Percentiles rank a stretch among this genome's conserved stretches.
These are phyloP conservation scores for Epinotia bilunana DNA, from an alignment of 2,888 invertebrate species.

Conservation along the genomic window DNA sequence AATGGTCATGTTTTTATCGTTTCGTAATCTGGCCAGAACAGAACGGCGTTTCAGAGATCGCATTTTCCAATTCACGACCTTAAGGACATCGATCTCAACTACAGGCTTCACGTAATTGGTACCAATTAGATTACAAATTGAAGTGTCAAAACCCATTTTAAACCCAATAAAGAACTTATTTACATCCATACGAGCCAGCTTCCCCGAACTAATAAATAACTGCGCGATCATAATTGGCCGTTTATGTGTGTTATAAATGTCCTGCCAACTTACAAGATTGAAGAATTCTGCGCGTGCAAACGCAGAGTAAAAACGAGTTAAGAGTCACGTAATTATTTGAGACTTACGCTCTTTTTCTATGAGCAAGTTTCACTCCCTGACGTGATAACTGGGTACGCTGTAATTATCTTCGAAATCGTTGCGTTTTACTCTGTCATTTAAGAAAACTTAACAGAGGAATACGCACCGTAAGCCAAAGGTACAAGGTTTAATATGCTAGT, in stretches of 20 bases:
- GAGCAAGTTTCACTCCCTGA: slow-evolving; percentile 3
- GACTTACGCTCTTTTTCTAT: neutral
- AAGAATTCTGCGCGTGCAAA: neutral
- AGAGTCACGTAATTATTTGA: neutral
- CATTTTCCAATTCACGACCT: too few relatives aligned
- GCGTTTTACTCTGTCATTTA: slow-evolving; percentile 10
- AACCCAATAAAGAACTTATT: slow-evolving; percentile 8
- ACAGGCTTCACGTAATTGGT: neutral
- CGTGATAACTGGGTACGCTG: slow-evolving; percentile 32
- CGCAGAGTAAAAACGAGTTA: neutral
- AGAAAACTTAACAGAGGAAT: neutral
- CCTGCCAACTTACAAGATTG: slow-evolving; percentile 30
- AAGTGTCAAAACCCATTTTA: neutral
- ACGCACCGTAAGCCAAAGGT: neutral
- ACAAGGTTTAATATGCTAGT: neutral
- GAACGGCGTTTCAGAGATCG: too few relatives aligned
- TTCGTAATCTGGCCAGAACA: too few relatives aligned
- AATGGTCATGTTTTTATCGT: too few relatives aligned
- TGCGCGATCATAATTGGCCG: slow-evolving; percentile 17
- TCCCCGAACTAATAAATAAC: slow-evolving; percentile 23
- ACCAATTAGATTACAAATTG: slow-evolving; percentile 5
- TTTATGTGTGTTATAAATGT: slow-evolving; percentile 37
- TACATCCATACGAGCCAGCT: slow-evolving; percentile 8
- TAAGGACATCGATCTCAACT: neutral
- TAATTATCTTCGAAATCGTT: slow-evolving; percentile 36